phyloP scores from a whole-genome alignment of 2,888 invertebrate genomes.

The Rhaphigaster nebulosa region DNA sequence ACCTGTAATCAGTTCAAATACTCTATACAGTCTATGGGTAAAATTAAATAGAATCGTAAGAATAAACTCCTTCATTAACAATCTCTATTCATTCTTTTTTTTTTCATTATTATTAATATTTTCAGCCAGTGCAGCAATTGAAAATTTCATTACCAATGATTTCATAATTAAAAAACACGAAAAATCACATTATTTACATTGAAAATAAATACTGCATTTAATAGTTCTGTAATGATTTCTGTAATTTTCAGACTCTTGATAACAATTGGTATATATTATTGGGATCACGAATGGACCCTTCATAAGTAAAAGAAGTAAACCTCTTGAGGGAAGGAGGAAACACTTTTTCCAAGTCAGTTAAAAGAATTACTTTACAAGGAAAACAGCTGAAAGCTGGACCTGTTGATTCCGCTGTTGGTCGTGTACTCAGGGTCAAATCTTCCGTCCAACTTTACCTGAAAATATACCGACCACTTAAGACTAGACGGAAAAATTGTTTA shows the following conservation, averaged over 20 bases:
- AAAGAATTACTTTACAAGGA: constrained; percentile 19
- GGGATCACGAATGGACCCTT: not conserved
- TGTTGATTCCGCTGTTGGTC: not conserved
- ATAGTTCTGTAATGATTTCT: too few species aligned
- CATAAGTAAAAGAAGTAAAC: not conserved
- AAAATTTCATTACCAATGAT: too few species aligned
- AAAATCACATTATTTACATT: too few species aligned
- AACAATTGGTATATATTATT: not conserved
- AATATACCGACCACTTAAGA: not conserved
- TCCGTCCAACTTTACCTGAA: not conserved
- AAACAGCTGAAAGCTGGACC: constrained; percentile 24
- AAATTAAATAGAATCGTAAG: too few species aligned
- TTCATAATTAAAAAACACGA: too few species aligned
- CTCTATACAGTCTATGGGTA: too few species aligned
- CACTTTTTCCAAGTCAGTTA: not conserved
- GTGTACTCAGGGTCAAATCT: not conserved
- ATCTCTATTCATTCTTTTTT: too few species aligned
- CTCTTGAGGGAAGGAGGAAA: not conserved
- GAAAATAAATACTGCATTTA: too few species aligned
- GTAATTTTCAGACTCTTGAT: not conserved
- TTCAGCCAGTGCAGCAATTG: too few species aligned
- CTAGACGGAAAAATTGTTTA: not conserved
- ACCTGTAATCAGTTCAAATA: too few species aligned
- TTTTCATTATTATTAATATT: too few species aligned
- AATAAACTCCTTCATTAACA: too few species aligned